Percentiles rank a stretch among this genome's conserved stretches.
Evolutionary conservation across 2,888 invertebrate species (phyloP).

Genomic region (Tupiocoris notatus): DNA sequence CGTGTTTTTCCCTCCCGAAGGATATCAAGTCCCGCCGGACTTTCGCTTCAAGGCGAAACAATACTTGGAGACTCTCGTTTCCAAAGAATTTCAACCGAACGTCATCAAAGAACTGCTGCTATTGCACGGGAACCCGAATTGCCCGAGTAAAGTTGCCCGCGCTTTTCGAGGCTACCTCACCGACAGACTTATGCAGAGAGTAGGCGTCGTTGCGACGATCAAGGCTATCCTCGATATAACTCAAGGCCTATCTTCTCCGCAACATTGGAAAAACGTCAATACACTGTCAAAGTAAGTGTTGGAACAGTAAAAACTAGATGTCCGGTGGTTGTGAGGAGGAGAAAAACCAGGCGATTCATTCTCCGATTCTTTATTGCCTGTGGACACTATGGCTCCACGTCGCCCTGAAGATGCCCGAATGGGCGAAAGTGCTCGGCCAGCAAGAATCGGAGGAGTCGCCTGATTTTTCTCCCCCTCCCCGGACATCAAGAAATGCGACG

Average conservation of each 20-base stretch:
- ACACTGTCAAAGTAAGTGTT: constrained; percentile 23
- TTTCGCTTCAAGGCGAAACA: constrained; percentile 57
- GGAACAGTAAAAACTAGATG: too few species aligned
- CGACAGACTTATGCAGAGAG: constrained; percentile 59
- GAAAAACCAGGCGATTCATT: too few species aligned
- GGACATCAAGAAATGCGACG: too few species aligned
- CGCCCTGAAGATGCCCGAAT: too few species aligned
- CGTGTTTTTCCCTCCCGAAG: constrained; percentile 54
- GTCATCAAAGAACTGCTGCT: constrained; percentile 70
- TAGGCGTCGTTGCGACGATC: constrained; percentile 66
- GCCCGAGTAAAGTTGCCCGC: constrained; percentile 61
- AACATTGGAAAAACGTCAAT: constrained; percentile 36
- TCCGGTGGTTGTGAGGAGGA: too few species aligned
- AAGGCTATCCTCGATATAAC: constrained; percentile 62
- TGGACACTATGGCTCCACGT: too few species aligned
- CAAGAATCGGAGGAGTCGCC: too few species aligned
- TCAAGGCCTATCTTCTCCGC: constrained; percentile 31
- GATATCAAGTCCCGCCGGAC: constrained; percentile 60
- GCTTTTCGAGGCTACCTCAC: constrained; percentile 63
- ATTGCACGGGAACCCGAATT: constrained; percentile 54
- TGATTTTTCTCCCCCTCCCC: too few species aligned
- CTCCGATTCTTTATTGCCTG: too few species aligned
- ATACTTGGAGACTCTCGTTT: constrained; percentile 59
- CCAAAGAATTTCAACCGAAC: constrained; percentile 61
- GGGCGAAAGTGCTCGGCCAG: too few species aligned